Evolutionary conservation across 2,797 vertebrate genomes (phyloP), one percentile per base, ranked within the genome.

Genomic region (Onychomys leucogaster): DNA sequence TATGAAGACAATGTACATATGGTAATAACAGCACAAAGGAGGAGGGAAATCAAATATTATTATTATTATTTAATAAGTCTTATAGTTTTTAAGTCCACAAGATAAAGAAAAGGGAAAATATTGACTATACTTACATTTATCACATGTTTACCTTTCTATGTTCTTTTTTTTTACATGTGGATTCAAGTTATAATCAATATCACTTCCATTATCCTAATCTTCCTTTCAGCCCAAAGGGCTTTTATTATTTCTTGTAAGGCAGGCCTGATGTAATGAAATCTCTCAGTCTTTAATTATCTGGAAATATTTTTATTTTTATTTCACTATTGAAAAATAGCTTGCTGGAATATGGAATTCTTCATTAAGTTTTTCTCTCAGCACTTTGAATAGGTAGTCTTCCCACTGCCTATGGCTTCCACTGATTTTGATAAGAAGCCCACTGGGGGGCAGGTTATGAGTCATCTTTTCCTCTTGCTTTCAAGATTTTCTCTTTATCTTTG

Each of bases 261-360:
- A 84, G 29, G n/a, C 57, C 67, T 76, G 75, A 81, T 87, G 34
- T 46, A 75, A 57, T 87, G 75, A 21, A 82, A 52, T 80, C 17
- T 91, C 21, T 43, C 75, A 8, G 41, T 80, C 73, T 85, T 91
- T 77, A 83, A 78, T 73, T 92, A 37, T 78, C 16, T 87, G n/a
- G 12, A 17, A 63, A 88, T 78, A 52, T 61, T 78, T 94, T 91
- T 37, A 83, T 93, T 93, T 89, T 90, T 73, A 67, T 61, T 57
- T 82, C 65, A 80, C 34, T 84, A 78, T 84, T 78, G 55, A 89
- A 71, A 75, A 34, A 61, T 59, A n/a, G 21, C 23, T 92, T 55
- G 76, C 17, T 29, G 67, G 63, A 67, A 71, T 73, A 32, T 43
- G 34, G n/a, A 89, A 55, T 84, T 91, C 78, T 92, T 65, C 67